A percentile compares a stretch with the other conserved stretches of the same genome.
Evolutionary conservation across 2,888 invertebrate genomes (phyloP).

Genomic region (Epicampocera succincta): DNA sequence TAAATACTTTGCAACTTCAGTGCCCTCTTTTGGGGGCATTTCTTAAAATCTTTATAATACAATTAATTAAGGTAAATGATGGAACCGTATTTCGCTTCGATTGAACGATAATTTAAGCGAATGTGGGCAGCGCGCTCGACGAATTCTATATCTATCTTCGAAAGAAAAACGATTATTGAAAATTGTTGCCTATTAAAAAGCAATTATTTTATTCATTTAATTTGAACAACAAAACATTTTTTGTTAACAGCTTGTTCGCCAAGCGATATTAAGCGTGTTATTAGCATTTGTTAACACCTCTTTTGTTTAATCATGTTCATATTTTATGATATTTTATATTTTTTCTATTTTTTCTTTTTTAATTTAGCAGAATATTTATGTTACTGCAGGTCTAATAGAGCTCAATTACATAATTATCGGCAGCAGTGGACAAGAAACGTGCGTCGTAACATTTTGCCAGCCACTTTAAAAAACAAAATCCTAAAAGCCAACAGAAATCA

Average conservation of each 20-base stretch:
- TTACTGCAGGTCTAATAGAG: conserved; percentile 60
- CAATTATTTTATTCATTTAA: conserved; percentile 3
- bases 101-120: no score
- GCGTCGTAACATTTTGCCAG: conserved; percentile 47
- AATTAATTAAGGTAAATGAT: no score
- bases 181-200: no score
- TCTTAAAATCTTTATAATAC: no score
- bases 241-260: conserved; percentile 34
- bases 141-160: no score
- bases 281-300: conserved; percentile 58
- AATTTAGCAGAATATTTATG: conserved; percentile 63
- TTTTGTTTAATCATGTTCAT: conserved; percentile 28
- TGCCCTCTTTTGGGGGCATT: no score
- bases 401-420: conserved; percentile 68
- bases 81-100: no score
- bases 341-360: conserved; percentile 19
- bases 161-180: no score
- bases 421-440: conserved; percentile 56
- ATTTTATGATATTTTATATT: no score
- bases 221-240: not conserved
- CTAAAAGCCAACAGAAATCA: not conserved
- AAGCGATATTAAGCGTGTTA: conserved; percentile 22
- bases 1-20: no score
- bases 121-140: no score
- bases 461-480: not conserved